Evolutionary conservation across 2,888 invertebrate genomes (phyloP), one percentile per base, ranked within the genome.

Genomic region (Zaprionus lineosus): DNA sequence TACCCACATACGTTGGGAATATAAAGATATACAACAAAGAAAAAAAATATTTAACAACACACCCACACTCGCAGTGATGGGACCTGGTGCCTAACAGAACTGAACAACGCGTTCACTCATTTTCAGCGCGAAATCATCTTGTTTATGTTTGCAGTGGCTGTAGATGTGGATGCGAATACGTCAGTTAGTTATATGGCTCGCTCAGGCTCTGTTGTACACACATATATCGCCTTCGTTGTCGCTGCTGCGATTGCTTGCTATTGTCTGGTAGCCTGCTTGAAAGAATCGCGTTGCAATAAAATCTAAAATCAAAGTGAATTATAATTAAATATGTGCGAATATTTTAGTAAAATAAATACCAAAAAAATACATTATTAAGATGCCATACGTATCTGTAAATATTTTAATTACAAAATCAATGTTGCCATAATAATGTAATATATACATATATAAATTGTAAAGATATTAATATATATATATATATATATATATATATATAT

Each of bases 131-230:
- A 46, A 26, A 26, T 39, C n/a, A 33, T 46, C 61, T 67, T 65
- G 62, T 50, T 57, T 57, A 52, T 70, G 52, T 24, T 36, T 64
- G 65, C 56, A 16, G 65, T 56, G 21, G 52, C 28, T 28, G 37
- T 58, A 16, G 26, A 18, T 51, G 41, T 41, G 48, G 47, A 63
- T 63, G 64, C 65, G 71, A 52, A 33, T 47, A 31, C 40, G 59
- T 71, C 64, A 63, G 63, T 63, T 53, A 65, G 68, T 60, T 68
- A 53, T 71, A 60, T 51, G 60, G 66, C 71, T 50, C 72, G 60
- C 59, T 68, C 72, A 68, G 66, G 59, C 66, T 65, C 66, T 71
- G 68, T 71, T 60, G 71, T 59, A 65, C 24, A 24, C 24, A 24
- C 39, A 39, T 26, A 55, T 24, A 24, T 19, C 24, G 24, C 24